Percentiles rank a stretch among this genome's conserved stretches.
Conservation (phyloP, 2,797 vertebrate species). For the Takifugu rubripes region DNA sequence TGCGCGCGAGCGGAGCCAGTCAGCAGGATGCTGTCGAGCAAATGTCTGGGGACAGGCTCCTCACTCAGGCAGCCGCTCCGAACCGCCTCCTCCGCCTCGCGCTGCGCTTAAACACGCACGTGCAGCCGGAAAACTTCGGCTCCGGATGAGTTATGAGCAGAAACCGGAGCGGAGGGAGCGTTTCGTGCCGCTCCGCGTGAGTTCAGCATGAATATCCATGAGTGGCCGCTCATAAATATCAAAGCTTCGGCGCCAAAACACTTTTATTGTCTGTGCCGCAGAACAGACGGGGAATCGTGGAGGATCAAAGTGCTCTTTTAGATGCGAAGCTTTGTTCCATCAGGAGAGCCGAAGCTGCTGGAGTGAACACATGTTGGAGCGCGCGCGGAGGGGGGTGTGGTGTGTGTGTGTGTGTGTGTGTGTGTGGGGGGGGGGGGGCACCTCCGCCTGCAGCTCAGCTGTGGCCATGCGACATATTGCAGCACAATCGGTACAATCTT, state of each 20-base stretch:
- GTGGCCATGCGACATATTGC: slow-evolving; percentile 73
- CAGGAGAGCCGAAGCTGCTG: slow-evolving; percentile 40
- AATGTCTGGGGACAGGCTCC: slow-evolving; percentile 74
- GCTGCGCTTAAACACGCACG: slow-evolving; percentile 35
- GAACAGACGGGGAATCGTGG: slow-evolving; percentile 52
- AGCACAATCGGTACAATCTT: slow-evolving; percentile 66
- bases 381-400: slow-evolving; percentile 3
- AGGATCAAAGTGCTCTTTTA: slow-evolving; percentile 56
- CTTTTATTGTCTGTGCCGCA: slow-evolving; percentile 42
- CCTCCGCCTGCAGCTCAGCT: slow-evolving; percentile 50
- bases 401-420: slow-evolving; percentile 14
- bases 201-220: slow-evolving; percentile 63
- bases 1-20: slow-evolving; percentile 73
- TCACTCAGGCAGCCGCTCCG: slow-evolving; percentile 48
- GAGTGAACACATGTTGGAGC: slow-evolving; percentile 39
- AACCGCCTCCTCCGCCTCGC: slow-evolving; percentile 56
- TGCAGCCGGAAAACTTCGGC: slow-evolving; percentile 40
- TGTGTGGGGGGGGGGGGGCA: slow-evolving; percentile 5
- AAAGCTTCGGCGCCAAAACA: slow-evolving; percentile 68
- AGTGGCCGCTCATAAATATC: slow-evolving; percentile 72
- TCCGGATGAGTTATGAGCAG: slow-evolving; percentile 7
- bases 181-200: too few species aligned
- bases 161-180: background rate
- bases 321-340: slow-evolving; percentile 60
- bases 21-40: slow-evolving; percentile 70